These are phyloP conservation scores for Poecilus cupreus DNA, from an alignment of 2,888 invertebrate genomes.

Conservation along the genomic window DNA sequence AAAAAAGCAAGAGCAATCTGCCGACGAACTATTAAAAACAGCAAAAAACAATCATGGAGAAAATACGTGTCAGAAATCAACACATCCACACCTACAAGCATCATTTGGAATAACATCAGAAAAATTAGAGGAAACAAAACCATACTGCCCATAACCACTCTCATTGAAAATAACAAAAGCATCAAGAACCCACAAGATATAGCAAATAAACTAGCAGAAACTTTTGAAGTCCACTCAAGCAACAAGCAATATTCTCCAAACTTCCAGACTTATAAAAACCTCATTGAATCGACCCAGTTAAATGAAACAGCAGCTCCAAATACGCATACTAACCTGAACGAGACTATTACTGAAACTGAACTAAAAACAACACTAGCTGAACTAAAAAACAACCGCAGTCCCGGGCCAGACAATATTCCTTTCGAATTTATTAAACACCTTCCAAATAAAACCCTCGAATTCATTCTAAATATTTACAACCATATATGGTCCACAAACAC, in stretches of 20 bases:
- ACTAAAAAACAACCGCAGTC: background rate
- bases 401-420: no score
- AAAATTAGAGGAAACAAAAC: background rate
- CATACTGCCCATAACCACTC: background rate
- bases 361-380: background rate
- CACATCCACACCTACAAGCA: background rate
- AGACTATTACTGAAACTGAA: background rate
- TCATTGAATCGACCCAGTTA: background rate
- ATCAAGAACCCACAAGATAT: background rate
- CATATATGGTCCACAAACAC: background rate
- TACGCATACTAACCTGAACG: background rate
- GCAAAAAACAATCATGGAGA: constrained; percentile 23
- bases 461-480: constrained; percentile 6
- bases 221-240: background rate
- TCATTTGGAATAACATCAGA: constrained; percentile 7
- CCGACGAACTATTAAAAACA: background rate
- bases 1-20: background rate
- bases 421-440: background rate
- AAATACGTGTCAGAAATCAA: background rate
- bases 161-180: background rate
- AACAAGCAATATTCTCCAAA: no score
- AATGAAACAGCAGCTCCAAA: background rate
- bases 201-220: constrained; percentile 1
- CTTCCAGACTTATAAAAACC: background rate
- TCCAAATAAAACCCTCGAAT: background rate